phyloP scores from a whole-genome alignment of 2,797 vertebrate genomes.

The Myotis findleyi region DNA sequence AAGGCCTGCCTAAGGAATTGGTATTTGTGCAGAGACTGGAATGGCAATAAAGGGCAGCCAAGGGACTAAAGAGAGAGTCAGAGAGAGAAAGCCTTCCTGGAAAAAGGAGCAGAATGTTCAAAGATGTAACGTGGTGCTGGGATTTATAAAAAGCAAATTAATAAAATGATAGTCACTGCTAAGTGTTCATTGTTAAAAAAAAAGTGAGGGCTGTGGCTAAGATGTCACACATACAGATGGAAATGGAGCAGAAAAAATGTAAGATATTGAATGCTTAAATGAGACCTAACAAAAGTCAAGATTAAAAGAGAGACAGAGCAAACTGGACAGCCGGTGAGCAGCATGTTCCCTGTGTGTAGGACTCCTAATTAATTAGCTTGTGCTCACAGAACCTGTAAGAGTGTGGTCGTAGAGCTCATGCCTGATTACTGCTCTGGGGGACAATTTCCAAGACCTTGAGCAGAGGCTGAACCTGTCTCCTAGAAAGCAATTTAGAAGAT shows the following conservation, averaged over 20 bases:
- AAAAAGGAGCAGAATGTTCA: background rate
- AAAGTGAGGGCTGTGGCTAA: background rate
- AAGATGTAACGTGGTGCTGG: background rate
- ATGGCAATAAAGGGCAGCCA: background rate
- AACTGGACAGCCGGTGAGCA: background rate
- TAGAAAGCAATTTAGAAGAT: conserved; percentile 54
- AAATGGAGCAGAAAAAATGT: background rate
- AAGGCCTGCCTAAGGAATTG: background rate
- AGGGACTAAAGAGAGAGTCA: background rate
- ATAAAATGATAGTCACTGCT: background rate
- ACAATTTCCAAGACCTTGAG: background rate
- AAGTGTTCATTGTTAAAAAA: background rate
- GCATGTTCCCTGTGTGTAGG: background rate
- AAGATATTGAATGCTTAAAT: background rate
- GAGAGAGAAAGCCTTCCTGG: background rate
- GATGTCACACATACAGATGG: background rate
- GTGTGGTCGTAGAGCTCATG: background rate
- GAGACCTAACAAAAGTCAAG: background rate
- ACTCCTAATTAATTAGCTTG: conserved; percentile 46
- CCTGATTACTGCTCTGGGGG: background rate
- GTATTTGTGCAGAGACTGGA: background rate
- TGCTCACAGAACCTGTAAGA: background rate
- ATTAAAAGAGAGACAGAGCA: background rate
- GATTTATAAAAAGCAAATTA: background rate
- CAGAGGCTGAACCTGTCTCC: conserved; percentile 44